Conservation (phyloP, 1,140 invertebrate species). For the Bombus superbus region DNA sequence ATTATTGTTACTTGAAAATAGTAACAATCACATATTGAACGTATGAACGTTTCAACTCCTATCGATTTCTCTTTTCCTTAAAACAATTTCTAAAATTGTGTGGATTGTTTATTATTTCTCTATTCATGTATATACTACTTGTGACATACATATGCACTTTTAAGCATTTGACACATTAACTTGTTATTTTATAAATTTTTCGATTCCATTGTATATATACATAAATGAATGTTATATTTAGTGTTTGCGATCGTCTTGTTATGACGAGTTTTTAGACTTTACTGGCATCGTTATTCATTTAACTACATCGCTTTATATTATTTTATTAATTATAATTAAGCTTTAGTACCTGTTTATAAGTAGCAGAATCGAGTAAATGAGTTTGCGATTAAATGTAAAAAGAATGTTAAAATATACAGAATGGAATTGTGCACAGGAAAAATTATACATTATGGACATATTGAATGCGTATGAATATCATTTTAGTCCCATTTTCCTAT, state of each 20-base stretch:
- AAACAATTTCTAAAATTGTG: not conserved
- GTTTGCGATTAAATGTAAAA: constrained; percentile 16
- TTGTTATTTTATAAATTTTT: constrained; percentile 37
- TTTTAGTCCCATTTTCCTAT: constrained; percentile 50
- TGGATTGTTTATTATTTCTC: constrained; percentile 18
- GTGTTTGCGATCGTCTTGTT: constrained; percentile 27
- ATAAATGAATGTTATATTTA: constrained; percentile 33
- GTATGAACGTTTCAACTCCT: constrained; percentile 18
- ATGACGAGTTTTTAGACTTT: constrained; percentile 27
- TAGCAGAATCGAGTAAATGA: constrained; percentile 35
- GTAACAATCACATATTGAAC: not conserved
- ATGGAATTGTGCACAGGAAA: constrained; percentile 11
- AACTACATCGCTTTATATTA: constrained; percentile 58
- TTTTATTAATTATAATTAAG: constrained; percentile 44
- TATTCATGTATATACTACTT: constrained; percentile 14
- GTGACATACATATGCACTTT: constrained; percentile 9
- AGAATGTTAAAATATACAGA: constrained; percentile 21
- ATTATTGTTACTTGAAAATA: constrained; percentile 25
- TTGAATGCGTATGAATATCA: constrained; percentile 37
- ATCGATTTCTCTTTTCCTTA: constrained; percentile 7
- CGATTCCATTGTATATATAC: not conserved
- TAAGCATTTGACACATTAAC: constrained; percentile 18
- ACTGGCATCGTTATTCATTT: constrained; percentile 61
- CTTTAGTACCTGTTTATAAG: constrained; percentile 41
- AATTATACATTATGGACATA: constrained; percentile 26